Conservation (phyloP, 92 coral and sea anemone genomes). For the Zoanthus gigantus region DNA sequence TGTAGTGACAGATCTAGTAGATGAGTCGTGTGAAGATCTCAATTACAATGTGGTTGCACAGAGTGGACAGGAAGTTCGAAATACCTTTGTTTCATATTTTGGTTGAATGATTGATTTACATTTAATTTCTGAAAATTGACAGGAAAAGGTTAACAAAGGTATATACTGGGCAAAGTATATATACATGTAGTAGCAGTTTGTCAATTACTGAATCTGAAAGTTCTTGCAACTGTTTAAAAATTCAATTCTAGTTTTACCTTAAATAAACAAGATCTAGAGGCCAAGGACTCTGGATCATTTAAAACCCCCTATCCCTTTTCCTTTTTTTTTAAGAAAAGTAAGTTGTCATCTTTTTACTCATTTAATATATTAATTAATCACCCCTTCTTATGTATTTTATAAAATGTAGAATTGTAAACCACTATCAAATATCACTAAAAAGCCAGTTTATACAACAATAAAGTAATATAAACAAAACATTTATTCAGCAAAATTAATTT, state of each 20-base stretch:
- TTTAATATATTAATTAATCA: neutral
- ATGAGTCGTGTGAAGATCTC: neutral
- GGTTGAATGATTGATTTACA: neutral
- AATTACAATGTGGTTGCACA: neutral
- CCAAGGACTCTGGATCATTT: neutral
- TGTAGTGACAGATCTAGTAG: neutral
- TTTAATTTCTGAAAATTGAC: conserved; percentile 8
- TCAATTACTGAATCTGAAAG: neutral
- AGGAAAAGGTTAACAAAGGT: neutral
- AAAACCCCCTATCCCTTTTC: neutral
- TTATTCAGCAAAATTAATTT: neutral
- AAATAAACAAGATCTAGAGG: neutral
- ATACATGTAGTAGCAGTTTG: conserved; percentile 5
- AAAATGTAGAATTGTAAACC: neutral
- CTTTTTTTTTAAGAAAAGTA: neutral
- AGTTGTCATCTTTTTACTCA: neutral
- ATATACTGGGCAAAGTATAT: conserved; percentile 2
- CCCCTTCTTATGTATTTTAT: neutral
- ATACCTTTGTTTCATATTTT: neutral
- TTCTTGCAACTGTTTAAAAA: neutral
- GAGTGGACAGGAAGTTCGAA: conserved; percentile 4
- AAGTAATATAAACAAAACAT: neutral
- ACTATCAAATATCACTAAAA: neutral
- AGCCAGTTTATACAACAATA: neutral
- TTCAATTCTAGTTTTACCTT: neutral